Evolutionary conservation across 2,113 vertebrate species (phyloP).

Genomic region (Aptenodytes forsteri): DNA sequence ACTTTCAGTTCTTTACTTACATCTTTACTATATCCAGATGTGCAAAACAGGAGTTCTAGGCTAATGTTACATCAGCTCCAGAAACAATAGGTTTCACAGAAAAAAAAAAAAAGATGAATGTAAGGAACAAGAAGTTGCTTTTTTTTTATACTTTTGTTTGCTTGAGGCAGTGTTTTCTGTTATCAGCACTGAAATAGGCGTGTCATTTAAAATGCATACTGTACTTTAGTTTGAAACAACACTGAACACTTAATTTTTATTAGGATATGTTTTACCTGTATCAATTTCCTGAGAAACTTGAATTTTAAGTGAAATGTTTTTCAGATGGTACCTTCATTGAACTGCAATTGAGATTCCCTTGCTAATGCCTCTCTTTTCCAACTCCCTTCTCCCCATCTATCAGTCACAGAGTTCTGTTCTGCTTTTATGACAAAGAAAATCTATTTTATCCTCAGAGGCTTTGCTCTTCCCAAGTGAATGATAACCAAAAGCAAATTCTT

Average conservation of each 20-base stretch:
- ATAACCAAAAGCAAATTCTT: not conserved
- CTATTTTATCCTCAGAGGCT: not conserved
- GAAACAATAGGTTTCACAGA: not conserved
- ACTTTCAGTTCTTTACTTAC: not conserved
- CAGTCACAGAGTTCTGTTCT: not conserved
- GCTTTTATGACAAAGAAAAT: not conserved
- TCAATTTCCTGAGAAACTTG: not conserved
- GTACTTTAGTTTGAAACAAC: not conserved
- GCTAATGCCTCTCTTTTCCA: not conserved
- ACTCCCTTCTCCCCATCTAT: not conserved
- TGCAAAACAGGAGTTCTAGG: not conserved
- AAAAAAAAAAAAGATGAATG: not conserved
- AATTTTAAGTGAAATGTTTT: not conserved
- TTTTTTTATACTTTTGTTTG: not conserved
- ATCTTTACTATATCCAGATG: not conserved
- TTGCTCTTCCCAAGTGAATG: not conserved
- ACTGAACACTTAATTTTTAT: not conserved
- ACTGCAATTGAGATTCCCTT: not conserved
- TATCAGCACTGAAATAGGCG: not conserved
- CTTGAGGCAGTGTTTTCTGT: not conserved
- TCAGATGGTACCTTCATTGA: not conserved
- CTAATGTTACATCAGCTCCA: not conserved
- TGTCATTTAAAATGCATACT: not conserved
- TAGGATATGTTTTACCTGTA: not conserved
- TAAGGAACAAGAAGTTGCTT: not conserved